Evolutionary conservation across 2,797 vertebrate genomes (phyloP).

Genomic region (Lagorchestes hirsutus): DNA sequence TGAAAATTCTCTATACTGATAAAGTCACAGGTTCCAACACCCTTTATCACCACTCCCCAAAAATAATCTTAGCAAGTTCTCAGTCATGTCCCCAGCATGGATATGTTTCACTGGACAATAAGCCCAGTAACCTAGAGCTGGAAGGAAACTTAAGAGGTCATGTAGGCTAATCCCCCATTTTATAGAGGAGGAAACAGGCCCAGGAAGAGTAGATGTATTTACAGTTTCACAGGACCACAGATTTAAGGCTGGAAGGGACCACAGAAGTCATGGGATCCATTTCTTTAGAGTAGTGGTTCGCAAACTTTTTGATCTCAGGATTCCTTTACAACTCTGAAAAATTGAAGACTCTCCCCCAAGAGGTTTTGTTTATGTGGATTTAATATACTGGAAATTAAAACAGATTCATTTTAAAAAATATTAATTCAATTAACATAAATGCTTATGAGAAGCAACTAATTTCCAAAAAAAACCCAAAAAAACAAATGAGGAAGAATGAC

Average conservation of each 20-base stretch:
- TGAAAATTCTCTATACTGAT: neutral
- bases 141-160: neutral
- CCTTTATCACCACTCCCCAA: neutral
- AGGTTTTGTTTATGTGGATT: too few species aligned
- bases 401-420: neutral
- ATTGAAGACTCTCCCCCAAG: neutral
- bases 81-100: neutral
- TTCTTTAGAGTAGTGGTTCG: neutral
- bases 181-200: neutral
- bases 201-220: neutral
- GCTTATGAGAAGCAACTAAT: neutral
- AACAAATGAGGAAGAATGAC: neutral
- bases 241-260: neutral
- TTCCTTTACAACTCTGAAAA: neutral
- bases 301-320: neutral
- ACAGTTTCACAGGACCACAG: neutral
- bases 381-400: neutral
- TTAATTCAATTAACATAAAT: neutral
- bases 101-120: neutral
- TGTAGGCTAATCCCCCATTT: neutral
- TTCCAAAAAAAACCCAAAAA: neutral
- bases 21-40: neutral
- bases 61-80: neutral
- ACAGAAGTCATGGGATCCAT: neutral
- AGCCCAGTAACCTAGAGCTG: neutral